Base-by-base conservation (phyloP, 2,888 invertebrate species). In the Omphaloscelis lunosa region DNA sequence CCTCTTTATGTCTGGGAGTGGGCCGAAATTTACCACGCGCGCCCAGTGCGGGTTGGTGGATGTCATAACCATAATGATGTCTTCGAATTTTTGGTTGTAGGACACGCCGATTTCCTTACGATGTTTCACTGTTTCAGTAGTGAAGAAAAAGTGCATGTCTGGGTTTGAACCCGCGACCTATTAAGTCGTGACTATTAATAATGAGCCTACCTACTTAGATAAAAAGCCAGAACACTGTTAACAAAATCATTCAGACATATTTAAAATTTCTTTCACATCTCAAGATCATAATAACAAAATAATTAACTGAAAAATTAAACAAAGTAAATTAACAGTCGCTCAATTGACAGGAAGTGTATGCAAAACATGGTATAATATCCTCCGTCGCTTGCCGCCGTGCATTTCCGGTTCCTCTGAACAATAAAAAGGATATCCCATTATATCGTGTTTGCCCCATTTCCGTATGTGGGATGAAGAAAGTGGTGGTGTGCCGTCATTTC, bases 341-440 rank as follows among this genome's bases (percentile, higher is more conserved):
- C 72, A 83, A 76, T 77, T 83, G 86, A 82, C 86, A 59, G 87
- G 87, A 88, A 85, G 72, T 78, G 80, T 73, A 88, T 86, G 87
- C 88, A 88, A 88, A 88, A 85, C 88, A 80, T 67, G 63, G 72
- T 82, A 72, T 75, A 80, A 75, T 83, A 85, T 85, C 83, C 80
- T 80, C 72, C 56, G 80, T 27, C 79, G 79, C 59, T 48, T 41
- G 59, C 75, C 74, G 78, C 71, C 80, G 58, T 75, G 75, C 73
- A 82, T 79, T 88, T 88, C 87, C 87, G 84, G 71, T 66, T 70
- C 65, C 72, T 75, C 58, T 51, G 63, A 62, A 86, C 85, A 86
- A 88, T 86, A 82, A 85, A 83, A 79, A 88, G 88, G 87, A 88
- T 88, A 83, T 86, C 83, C 87, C 79, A 82, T 81, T 83, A 85